Evolutionary conservation across 2,888 invertebrate genomes (phyloP).

Genomic region (Galeruca laticollis): DNA sequence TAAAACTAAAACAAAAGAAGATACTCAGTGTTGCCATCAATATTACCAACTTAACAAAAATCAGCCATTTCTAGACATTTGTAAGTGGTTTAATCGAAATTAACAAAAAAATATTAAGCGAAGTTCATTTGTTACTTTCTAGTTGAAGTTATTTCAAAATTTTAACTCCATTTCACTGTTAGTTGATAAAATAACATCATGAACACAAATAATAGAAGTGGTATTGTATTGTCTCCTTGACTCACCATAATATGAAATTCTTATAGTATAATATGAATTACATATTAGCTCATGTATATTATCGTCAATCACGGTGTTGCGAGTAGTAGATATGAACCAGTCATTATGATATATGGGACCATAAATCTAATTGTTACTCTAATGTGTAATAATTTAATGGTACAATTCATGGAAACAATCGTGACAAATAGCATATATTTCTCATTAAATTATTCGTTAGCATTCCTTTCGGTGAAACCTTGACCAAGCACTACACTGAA

Average conservation of each 20-base stretch:
- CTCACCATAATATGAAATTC: background rate
- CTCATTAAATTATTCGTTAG: background rate
- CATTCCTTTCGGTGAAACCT: background rate
- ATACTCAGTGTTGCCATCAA: too few species aligned
- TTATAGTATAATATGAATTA: background rate
- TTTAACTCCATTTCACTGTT: background rate
- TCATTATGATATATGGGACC: constrained; percentile 3
- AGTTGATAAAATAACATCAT: background rate
- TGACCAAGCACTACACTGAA: background rate
- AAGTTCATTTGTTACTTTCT: too few species aligned
- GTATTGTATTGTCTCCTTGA: background rate
- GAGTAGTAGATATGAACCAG: constrained; percentile 6
- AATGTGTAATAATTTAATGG: constrained; percentile 12
- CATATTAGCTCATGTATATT: background rate
- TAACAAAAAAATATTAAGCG: too few species aligned
- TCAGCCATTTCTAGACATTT: too few species aligned
- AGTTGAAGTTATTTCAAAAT: background rate
- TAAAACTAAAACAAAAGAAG: too few species aligned
- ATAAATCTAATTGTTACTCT: constrained; percentile 16
- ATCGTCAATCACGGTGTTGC: constrained; percentile 1
- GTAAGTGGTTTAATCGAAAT: too few species aligned
- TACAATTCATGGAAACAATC: background rate
- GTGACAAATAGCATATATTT: background rate
- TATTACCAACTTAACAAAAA: too few species aligned
- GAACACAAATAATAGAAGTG: background rate